Percentiles rank a stretch among this genome's conserved stretches.
These are phyloP conservation scores for Notiomystis cincta DNA, from an alignment of 2,113 vertebrate species.

Conservation along the genomic window DNA sequence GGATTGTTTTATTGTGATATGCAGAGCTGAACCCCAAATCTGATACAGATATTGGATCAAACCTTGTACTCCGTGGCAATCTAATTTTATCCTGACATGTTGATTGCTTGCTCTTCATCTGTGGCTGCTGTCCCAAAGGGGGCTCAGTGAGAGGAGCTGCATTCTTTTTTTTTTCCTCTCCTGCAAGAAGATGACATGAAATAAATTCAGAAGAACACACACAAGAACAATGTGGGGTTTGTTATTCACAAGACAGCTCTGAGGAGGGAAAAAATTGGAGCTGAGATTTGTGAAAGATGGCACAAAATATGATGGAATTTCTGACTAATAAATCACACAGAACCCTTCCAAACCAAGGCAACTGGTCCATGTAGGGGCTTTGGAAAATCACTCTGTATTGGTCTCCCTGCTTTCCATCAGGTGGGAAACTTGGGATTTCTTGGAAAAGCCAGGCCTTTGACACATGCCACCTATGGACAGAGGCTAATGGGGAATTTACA, in stretches of 20 bases:
- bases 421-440: not conserved
- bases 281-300: not conserved
- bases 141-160: slow-evolving; percentile 1
- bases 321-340: not conserved
- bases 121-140: slow-evolving; percentile 31
- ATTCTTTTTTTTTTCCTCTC: not conserved
- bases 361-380: not conserved
- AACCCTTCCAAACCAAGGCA: not conserved
- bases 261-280: not conserved
- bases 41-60: slow-evolving; percentile 31
- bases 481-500: not conserved
- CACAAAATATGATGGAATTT: not conserved
- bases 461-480: accelerated
- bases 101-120: slow-evolving; percentile 49
- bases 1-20: not conserved
- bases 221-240: slow-evolving; percentile 31
- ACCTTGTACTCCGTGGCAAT: slow-evolving; percentile 20
- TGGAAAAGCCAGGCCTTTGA: not conserved
- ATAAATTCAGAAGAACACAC: slow-evolving; percentile 30
- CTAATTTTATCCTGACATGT: slow-evolving; percentile 55
- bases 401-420: not conserved
- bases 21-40: not conserved
- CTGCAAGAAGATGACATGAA: not conserved
- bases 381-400: not conserved
- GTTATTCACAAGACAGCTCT: slow-evolving; percentile 1